Percentiles rank a stretch among this genome's conserved stretches.
Conservation (phyloP, 2,888 invertebrate species). For the Tiliacea citrago region DNA sequence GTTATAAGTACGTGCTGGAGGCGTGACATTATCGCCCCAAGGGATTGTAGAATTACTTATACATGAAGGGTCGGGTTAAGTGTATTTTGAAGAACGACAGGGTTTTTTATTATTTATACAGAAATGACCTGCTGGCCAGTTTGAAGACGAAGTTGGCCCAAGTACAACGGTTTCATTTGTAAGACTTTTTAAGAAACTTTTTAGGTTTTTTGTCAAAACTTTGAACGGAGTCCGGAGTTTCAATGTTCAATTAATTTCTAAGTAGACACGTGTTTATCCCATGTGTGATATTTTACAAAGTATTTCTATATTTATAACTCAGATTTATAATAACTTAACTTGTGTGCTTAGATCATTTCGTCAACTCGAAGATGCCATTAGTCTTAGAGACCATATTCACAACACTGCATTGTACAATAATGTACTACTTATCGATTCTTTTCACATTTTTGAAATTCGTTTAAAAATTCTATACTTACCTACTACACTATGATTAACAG, state of each 20-base stretch:
- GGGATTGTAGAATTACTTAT: slow-evolving; percentile 87
- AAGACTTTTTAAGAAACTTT: slow-evolving; percentile 5
- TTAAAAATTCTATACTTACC: too few species aligned
- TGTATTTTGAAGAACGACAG: slow-evolving; percentile 78
- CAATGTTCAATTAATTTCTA: neutral
- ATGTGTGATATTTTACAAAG: neutral
- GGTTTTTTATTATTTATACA: slow-evolving; percentile 81
- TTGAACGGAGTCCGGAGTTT: neutral
- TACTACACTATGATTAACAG: too few species aligned
- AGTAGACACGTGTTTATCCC: neutral
- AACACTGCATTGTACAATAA: neutral
- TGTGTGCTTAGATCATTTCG: neutral
- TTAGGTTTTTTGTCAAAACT: neutral
- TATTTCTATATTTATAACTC: neutral
- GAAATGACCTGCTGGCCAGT: slow-evolving; percentile 76
- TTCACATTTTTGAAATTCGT: neutral
- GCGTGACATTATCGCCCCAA: slow-evolving; percentile 89
- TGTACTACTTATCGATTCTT: neutral
- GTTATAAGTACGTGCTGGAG: slow-evolving; percentile 84
- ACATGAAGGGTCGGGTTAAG: slow-evolving; percentile 88
- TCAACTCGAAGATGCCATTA: neutral
- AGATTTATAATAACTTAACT: too few species aligned
- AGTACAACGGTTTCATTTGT: slow-evolving; percentile 47
- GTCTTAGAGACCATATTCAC: neutral
- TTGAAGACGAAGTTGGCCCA: slow-evolving; percentile 31